These are phyloP conservation scores for Euplagia quadripunctaria DNA, from an alignment of 2,888 invertebrate species.

Conservation along the genomic window DNA sequence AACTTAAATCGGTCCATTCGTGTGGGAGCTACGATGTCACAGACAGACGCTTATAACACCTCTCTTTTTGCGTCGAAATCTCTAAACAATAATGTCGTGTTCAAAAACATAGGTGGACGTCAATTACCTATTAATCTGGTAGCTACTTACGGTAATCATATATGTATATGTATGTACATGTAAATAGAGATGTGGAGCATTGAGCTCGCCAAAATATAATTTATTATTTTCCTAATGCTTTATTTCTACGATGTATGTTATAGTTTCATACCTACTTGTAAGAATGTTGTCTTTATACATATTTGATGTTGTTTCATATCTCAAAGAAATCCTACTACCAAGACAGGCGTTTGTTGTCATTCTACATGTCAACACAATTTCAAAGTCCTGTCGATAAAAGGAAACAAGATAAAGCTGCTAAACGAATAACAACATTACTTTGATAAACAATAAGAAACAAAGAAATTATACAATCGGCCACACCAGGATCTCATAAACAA, in stretches of 20 bases:
- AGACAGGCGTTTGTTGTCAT: conserved; percentile 20
- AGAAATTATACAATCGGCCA: conserved; percentile 28
- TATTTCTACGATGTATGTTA: conserved; percentile 7
- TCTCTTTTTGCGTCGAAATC: too few relatives aligned
- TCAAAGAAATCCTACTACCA: conserved; percentile 19
- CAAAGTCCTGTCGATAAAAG: conserved; percentile 16
- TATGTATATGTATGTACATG: too few relatives aligned
- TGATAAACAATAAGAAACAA: conserved; percentile 15
- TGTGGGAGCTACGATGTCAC: too few relatives aligned
- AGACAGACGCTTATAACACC: too few relatives aligned
- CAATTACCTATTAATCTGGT: too few relatives aligned
- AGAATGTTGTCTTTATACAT: conserved; percentile 11
- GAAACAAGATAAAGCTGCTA: conserved; percentile 13
- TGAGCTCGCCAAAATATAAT: neutral
- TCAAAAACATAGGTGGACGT: too few relatives aligned
- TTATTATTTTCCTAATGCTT: conserved; percentile 10
- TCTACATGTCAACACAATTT: conserved; percentile 22
- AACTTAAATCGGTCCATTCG: too few relatives aligned
- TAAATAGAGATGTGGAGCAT: neutral
- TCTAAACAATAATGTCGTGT: too few relatives aligned
- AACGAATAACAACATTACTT: conserved; percentile 7
- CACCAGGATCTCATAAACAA: conserved; percentile 49
- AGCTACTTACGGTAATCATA: too few relatives aligned
- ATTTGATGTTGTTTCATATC: conserved; percentile 16
- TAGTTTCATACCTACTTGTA: conserved; percentile 9